Evolutionary conservation across 1,140 invertebrate genomes (phyloP), one percentile per base, ranked within the genome.

Genomic region (Cotesia glomerata): DNA sequence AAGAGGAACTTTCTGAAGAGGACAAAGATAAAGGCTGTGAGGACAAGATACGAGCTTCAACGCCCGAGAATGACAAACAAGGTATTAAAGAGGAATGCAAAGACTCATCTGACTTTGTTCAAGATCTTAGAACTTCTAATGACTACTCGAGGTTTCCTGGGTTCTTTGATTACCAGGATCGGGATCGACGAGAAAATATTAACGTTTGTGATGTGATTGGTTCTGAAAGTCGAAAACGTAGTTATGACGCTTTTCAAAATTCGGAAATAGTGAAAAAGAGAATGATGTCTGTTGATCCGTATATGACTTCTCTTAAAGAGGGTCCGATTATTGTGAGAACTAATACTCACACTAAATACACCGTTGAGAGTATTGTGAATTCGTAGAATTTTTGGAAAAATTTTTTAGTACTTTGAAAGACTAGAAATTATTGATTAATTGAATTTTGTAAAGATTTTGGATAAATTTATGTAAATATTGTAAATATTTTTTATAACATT

Each of bases 321-420:
- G 52, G 51, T 4, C 49, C 68, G 34, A 63, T 75, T 45, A 45
- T 45, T 49, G 66, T 70, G 16, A 58, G 76, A 61, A 35, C 14
- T 9, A 69, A 66, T 8, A 82, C 79, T 59, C 86, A 84, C 52
- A 86, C 84, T 2, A 86, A 86, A 63, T 84, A 87, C 54, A 86
- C 85, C 13, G 85, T 87, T 0, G 85, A 87, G 2, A 79, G 80
- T 69, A 86, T 87, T 49, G 86, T 87, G 18, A 87, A 87, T 75
- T 87, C 85, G 11, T 87, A 83, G 26, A 51, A 52, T 49, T 58
- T 14, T 64, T 63, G 45, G 16, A 54, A 35, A 13, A 11, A 2
- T 8, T 9, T 45, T 45, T 45, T 9, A 45, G 0, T 7, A 26
- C 26, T 2, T 26, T 26, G 1, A 14, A 58, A 56, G 52, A 58